Percentiles rank a stretch among this genome's conserved stretches.
These are phyloP conservation scores for Hormaphis cornu DNA, from an alignment of 1,140 invertebrate species.

Conservation along the genomic window DNA sequence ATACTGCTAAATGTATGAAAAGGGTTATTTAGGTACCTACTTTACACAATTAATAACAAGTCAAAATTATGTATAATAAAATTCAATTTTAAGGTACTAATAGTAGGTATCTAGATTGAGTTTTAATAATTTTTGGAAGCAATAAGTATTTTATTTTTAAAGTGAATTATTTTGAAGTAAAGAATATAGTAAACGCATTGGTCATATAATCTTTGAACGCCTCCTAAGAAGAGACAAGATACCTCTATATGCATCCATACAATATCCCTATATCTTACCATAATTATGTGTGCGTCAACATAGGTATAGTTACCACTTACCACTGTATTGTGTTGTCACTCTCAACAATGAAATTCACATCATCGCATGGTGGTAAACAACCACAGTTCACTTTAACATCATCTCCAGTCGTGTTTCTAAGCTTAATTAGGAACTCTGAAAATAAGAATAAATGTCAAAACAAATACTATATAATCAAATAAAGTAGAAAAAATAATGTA, in stretches of 20 bases:
- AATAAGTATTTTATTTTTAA: background rate
- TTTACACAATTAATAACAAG: no score
- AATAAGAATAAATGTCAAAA: background rate
- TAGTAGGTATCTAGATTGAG: no score
- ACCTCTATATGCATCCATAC: no score
- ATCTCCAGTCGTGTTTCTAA: background rate
- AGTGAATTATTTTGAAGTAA: background rate
- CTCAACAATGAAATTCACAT: constrained; percentile 49
- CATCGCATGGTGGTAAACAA: constrained; percentile 53
- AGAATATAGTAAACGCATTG: background rate
- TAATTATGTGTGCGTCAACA: background rate
- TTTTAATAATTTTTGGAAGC: background rate
- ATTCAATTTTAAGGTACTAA: no score
- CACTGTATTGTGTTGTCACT: constrained; percentile 35
- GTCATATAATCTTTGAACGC: background rate
- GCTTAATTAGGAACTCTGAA: constrained; percentile 30
- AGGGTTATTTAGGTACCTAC: no score
- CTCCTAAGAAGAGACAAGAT: no score
- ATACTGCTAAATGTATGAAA: no score
- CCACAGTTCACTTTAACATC: constrained; percentile 44
- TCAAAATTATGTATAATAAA: no score
- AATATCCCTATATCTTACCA: no score
- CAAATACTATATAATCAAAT: background rate
- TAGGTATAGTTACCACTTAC: constrained; percentile 22
- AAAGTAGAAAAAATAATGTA: constrained; percentile 32